A percentile compares a stretch with the other conserved stretches of the same genome.
Evolutionary conservation across 2,888 invertebrate genomes (phyloP).

Genomic region (Lymantria dispar): DNA sequence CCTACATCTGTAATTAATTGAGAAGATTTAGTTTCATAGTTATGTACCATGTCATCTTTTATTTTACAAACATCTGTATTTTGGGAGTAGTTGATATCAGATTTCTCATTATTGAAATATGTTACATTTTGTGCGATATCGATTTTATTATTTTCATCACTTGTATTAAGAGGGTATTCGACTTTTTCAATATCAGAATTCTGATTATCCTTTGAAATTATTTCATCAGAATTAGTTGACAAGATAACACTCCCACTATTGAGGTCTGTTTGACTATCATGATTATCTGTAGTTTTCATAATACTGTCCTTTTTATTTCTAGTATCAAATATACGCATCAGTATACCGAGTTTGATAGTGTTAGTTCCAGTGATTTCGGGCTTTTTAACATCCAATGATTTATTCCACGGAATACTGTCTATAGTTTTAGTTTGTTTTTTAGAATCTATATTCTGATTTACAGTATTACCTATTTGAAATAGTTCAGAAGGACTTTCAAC

Average conservation of each 20-base stretch:
- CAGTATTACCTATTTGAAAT: neutral
- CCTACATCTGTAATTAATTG: neutral
- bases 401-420: neutral
- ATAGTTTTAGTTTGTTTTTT: neutral
- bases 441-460: neutral
- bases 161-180: neutral
- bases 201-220: neutral
- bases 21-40: neutral
- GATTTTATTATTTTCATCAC: neutral
- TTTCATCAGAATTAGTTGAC: neutral
- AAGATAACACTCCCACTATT: neutral
- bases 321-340: conserved; percentile 8
- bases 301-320: neutral
- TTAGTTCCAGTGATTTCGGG: neutral
- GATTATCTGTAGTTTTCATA: neutral
- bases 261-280: neutral
- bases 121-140: no score
- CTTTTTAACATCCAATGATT: neutral
- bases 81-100: neutral
- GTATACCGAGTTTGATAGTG: conserved; percentile 6
- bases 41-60: neutral
- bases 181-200: neutral
- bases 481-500: neutral
- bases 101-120: neutral
- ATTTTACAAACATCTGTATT: neutral